phyloP scores from a whole-genome alignment of 2,888 invertebrate species.

The Aspidiotus rigidus region DNA sequence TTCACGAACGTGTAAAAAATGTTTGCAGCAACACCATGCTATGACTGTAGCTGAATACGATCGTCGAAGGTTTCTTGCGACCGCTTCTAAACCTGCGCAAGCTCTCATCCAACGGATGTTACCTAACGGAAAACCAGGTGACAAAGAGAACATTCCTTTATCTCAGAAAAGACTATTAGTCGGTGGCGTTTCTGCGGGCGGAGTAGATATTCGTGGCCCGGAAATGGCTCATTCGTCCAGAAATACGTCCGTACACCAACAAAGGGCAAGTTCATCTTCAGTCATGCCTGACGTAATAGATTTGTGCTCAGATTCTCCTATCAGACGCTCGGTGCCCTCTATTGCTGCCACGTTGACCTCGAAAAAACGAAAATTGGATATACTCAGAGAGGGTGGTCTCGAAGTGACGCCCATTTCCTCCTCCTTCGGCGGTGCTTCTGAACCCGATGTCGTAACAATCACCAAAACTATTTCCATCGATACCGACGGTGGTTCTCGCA shows the following conservation, averaged over 20 bases:
- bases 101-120: not conserved
- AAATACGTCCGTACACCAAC: not conserved
- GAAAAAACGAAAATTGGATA: constrained; percentile 47
- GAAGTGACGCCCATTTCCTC: constrained; percentile 59
- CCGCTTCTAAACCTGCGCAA: constrained; percentile 10
- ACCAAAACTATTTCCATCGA: constrained; percentile 9
- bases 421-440: not conserved
- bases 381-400: constrained; percentile 62
- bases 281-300: constrained; percentile 55
- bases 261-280: constrained; percentile 43
- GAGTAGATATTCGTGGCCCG: constrained; percentile 17
- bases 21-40: constrained; percentile 1
- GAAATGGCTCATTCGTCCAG: constrained; percentile 15
- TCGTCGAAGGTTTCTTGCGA: constrained; percentile 4
- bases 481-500: constrained; percentile 9
- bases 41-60: constrained; percentile 9
- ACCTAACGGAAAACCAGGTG: constrained; percentile 44
- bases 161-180: not conserved
- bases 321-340: constrained; percentile 26
- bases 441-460: not conserved
- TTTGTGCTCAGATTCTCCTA: constrained; percentile 42
- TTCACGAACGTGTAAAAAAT: too few relatives aligned
- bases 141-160: constrained; percentile 50
- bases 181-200: not conserved
- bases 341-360: constrained; percentile 25